These are phyloP conservation scores for Aricia artaxerxes DNA, from an alignment of 2,888 invertebrate species.

Conservation along the genomic window DNA sequence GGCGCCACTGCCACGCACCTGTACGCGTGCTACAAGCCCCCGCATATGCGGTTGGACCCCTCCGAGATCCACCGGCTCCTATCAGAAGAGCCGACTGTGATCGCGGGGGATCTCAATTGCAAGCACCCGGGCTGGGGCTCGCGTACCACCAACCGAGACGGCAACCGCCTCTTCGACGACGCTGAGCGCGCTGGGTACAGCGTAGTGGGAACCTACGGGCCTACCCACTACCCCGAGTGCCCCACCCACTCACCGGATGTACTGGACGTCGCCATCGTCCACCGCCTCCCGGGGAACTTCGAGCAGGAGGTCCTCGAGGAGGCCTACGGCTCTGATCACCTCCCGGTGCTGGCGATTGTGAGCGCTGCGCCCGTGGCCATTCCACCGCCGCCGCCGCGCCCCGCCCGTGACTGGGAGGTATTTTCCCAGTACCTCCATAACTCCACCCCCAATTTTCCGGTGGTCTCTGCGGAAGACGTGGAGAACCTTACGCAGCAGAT, in stretches of 20 bases:
- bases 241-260: background rate
- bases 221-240: background rate
- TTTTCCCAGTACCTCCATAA: background rate
- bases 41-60: too few species aligned
- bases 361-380: background rate
- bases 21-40: too few species aligned
- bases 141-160: background rate
- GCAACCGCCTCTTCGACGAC: too few species aligned
- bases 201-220: background rate
- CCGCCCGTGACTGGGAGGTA: background rate
- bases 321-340: background rate
- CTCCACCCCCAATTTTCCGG: background rate
- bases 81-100: background rate
- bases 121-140: background rate
- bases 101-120: background rate
- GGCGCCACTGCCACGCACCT: too few species aligned
- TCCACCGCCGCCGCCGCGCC: background rate
- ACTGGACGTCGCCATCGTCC: background rate
- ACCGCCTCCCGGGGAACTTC: background rate
- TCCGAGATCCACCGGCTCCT: background rate
- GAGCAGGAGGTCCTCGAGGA: background rate
- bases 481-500: too few species aligned
- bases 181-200: too few species aligned
- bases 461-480: background rate
- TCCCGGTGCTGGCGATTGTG: background rate